Evolutionary conservation across 1,140 invertebrate species (phyloP).

Genomic region (Nilaparvata lugens): DNA sequence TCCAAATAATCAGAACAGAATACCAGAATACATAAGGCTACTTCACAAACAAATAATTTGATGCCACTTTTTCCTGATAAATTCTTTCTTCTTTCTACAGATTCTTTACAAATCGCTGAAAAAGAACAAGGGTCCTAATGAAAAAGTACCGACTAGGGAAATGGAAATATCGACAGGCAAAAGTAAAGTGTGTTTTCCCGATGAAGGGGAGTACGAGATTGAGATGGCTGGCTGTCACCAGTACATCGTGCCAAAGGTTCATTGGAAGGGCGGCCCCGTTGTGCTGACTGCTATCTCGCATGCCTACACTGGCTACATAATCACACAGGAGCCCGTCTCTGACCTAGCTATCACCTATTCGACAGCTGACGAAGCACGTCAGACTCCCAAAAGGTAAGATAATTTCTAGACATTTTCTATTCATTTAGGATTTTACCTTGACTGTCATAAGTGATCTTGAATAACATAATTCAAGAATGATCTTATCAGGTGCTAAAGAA

Average conservation of each 20-base stretch:
- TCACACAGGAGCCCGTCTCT: conserved; percentile 28
- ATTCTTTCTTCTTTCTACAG: conserved; percentile 21
- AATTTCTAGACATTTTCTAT: background rate
- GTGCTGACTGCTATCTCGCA: conserved; percentile 34
- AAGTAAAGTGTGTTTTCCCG: conserved; percentile 53
- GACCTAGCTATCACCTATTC: conserved; percentile 31
- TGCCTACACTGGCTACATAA: conserved; percentile 27
- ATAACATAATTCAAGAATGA: too few relatives aligned
- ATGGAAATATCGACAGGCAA: conserved; percentile 39
- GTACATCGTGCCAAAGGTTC: conserved; percentile 46
- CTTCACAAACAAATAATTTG: too few relatives aligned
- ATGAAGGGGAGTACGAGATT: conserved; percentile 62
- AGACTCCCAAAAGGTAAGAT: conserved; percentile 6
- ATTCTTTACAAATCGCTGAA: conserved; percentile 26
- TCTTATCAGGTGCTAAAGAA: too few relatives aligned
- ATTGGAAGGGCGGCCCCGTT: conserved; percentile 49
- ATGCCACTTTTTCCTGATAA: background rate
- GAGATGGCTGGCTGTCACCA: conserved; percentile 72
- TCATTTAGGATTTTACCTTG: too few relatives aligned
- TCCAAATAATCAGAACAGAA: too few relatives aligned
- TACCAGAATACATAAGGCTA: too few relatives aligned
- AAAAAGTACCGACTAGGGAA: conserved; percentile 26
- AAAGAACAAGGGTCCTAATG: background rate
- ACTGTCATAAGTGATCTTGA: too few relatives aligned
- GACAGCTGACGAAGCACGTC: conserved; percentile 23